These are phyloP conservation scores for Trichoplusia ni DNA, from an alignment of 1,140 invertebrate genomes.

Conservation along the genomic window DNA sequence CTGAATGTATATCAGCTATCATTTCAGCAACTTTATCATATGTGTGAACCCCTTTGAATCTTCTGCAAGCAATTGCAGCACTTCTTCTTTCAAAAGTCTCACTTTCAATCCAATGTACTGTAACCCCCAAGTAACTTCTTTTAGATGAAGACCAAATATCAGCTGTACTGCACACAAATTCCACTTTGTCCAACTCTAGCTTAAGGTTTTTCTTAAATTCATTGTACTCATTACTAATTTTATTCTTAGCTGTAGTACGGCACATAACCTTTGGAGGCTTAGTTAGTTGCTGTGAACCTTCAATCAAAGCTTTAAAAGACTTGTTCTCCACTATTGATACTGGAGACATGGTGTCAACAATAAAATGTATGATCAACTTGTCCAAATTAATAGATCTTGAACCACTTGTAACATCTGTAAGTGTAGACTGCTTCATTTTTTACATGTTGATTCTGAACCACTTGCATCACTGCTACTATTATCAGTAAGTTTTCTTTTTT, in stretches of 20 bases:
- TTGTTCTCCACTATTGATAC: constrained; percentile 28
- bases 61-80: constrained; percentile 39
- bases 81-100: constrained; percentile 35
- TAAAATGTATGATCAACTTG: no score
- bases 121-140: constrained; percentile 38
- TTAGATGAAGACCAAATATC: no score
- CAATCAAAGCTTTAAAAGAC: constrained; percentile 46
- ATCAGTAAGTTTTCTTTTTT: no score
- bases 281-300: constrained; percentile 37
- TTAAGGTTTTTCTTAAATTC: constrained; percentile 39
- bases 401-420: no score
- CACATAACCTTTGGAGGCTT: constrained; percentile 41
- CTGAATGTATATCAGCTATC: constrained; percentile 38
- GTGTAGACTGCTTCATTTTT: no score
- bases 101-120: constrained; percentile 38
- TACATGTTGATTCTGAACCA: no score
- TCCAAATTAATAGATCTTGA: no score
- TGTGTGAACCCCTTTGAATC: constrained; percentile 38
- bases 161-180: constrained; percentile 44
- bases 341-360: no score
- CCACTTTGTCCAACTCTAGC: constrained; percentile 15
- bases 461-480: no score
- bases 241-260: constrained; percentile 37
- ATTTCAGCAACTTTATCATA: constrained; percentile 37
- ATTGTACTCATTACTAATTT: constrained; percentile 38